phyloP scores from a whole-genome alignment of 2,113 vertebrate species.

The Psettodes erumei region DNA sequence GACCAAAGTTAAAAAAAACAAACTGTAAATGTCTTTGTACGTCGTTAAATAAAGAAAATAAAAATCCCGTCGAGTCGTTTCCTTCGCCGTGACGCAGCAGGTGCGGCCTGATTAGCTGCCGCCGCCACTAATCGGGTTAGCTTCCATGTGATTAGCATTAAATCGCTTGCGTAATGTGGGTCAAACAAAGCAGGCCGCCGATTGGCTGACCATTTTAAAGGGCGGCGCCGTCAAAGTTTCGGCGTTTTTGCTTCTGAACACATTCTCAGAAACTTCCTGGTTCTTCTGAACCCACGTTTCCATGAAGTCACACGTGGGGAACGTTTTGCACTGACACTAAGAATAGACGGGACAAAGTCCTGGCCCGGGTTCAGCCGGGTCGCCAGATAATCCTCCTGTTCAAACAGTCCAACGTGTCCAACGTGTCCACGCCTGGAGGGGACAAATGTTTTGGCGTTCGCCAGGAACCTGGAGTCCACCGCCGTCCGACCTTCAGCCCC shows the following conservation, averaged over 20 bases:
- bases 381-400: slow-evolving; percentile 22
- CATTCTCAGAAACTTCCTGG: not conserved
- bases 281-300: slow-evolving; percentile 29
- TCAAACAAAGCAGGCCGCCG: slow-evolving; percentile 34
- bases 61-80: no score
- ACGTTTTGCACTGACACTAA: slow-evolving; percentile 44
- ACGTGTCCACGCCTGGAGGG: no score
- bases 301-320: not conserved
- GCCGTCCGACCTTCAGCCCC: not conserved
- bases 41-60: no score
- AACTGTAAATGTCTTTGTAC: no score
- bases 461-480: no score
- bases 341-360: slow-evolving; percentile 60
- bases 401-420: no score
- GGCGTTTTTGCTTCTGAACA: no score
- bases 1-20: no score
- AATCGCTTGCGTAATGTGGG: slow-evolving; percentile 50
- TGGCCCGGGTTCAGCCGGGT: not conserved
- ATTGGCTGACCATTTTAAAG: not conserved
- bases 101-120: no score
- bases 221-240: no score
- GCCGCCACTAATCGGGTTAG: slow-evolving; percentile 58
- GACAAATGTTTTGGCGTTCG: not conserved
- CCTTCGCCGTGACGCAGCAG: no score
- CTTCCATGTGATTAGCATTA: slow-evolving; percentile 57